These are phyloP conservation scores for Phoebastria nigripes DNA, from an alignment of 2,797 vertebrate species.

Conservation along the genomic window DNA sequence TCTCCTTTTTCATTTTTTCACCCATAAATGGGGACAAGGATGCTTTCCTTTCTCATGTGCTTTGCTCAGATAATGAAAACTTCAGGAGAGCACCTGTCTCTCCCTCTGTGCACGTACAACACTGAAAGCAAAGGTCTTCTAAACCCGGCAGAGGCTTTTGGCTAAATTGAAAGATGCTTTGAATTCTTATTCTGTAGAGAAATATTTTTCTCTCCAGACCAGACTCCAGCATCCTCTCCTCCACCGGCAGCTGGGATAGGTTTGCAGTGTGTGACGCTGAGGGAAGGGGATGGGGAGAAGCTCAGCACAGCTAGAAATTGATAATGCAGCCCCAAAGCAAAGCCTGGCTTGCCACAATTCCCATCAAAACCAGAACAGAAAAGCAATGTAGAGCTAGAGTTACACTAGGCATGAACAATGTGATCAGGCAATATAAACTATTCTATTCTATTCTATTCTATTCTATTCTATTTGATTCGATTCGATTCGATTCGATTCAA, in stretches of 20 bases:
- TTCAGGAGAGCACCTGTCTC: background rate
- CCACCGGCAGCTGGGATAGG: accelerated
- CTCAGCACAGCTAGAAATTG: background rate
- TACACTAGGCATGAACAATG: background rate
- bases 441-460: background rate
- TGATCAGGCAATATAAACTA: background rate
- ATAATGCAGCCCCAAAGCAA: background rate
- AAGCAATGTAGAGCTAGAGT: background rate
- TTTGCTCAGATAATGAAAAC: background rate
- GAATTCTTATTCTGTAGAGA: background rate
- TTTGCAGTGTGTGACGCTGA: accelerated
- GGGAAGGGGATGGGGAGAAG: background rate
- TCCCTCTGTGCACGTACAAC: too few species aligned
- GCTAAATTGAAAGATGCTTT: background rate
- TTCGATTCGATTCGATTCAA: too few species aligned
- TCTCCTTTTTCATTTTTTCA: background rate
- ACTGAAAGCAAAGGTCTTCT: background rate
- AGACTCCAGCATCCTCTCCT: background rate
- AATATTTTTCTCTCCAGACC: background rate
- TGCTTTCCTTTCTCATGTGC: background rate
- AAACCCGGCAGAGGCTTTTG: background rate
- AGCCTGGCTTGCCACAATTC: background rate
- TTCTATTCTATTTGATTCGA: background rate
- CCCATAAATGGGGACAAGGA: background rate
- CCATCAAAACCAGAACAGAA: too few species aligned